Conservation (phyloP, 2,113 vertebrate species). For the Sigmodon hispidus region DNA sequence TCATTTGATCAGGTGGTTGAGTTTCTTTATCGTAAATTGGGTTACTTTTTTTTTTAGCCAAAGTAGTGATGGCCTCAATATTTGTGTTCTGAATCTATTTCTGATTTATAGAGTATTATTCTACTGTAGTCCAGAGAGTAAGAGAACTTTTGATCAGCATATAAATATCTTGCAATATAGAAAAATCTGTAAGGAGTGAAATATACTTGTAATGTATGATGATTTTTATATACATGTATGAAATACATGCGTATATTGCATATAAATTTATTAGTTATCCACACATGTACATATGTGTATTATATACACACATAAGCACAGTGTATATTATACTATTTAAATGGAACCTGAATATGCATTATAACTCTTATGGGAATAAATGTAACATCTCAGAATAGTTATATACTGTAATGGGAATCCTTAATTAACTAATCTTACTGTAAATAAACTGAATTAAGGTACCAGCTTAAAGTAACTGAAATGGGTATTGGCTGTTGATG, state of each 20-base stretch:
- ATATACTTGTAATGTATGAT: neutral
- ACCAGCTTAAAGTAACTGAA: constrained; percentile 47
- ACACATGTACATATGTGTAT: neutral
- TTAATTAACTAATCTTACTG: constrained; percentile 59
- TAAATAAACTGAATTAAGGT: constrained; percentile 58
- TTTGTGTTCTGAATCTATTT: neutral
- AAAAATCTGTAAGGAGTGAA: neutral
- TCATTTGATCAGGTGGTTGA: neutral
- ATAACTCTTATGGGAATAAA: constrained; percentile 47
- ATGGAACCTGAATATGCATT: neutral
- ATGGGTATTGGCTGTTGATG: constrained; percentile 60
- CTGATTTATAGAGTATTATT: neutral
- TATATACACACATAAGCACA: neutral
- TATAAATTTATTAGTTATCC: neutral
- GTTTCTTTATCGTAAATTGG: neutral
- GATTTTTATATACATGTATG: neutral
- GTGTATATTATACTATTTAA: constrained; percentile 37
- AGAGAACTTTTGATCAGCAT: constrained; percentile 39
- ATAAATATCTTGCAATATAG: constrained; percentile 45
- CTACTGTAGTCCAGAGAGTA: neutral
- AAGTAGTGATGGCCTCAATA: neutral
- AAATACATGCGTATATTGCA: neutral
- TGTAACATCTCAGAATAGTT: constrained; percentile 32
- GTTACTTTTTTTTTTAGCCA: constrained; percentile 56
- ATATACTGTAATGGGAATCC: neutral